These are phyloP conservation scores for Pachypanchax playfairii DNA, from an alignment of 2,113 vertebrate species.

Conservation along the genomic window DNA sequence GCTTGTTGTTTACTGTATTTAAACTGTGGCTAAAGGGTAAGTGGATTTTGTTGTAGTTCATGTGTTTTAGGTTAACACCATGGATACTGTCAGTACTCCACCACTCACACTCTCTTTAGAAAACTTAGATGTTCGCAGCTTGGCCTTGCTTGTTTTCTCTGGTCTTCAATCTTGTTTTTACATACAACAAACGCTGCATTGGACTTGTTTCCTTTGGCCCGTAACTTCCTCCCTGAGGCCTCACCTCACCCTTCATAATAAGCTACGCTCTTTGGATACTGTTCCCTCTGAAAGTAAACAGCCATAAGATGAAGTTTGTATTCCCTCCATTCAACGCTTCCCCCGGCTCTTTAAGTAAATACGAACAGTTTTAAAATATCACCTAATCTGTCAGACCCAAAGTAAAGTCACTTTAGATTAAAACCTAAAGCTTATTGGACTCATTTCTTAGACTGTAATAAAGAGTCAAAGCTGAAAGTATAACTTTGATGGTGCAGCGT, in stretches of 20 bases:
- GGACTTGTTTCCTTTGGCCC: slow-evolving; percentile 79
- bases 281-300: slow-evolving; percentile 63
- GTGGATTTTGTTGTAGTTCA: slow-evolving; percentile 59
- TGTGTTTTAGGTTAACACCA: slow-evolving; percentile 64
- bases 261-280: slow-evolving; percentile 69
- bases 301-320: slow-evolving; percentile 52
- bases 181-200: slow-evolving; percentile 79
- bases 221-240: slow-evolving; percentile 58
- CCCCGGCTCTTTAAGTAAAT: slow-evolving; percentile 54
- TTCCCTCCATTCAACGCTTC: slow-evolving; percentile 52
- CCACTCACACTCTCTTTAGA: slow-evolving; percentile 62
- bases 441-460: slow-evolving; percentile 18
- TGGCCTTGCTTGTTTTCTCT: slow-evolving; percentile 74
- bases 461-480: slow-evolving; percentile 9
- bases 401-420: slow-evolving; percentile 24
- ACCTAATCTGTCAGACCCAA: slow-evolving; percentile 55
- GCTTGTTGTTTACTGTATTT: slow-evolving; percentile 41
- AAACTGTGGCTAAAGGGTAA: slow-evolving; percentile 43
- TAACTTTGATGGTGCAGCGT: slow-evolving; percentile 40
- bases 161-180: slow-evolving; percentile 77
- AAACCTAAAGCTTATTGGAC: slow-evolving; percentile 28
- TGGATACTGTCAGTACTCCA: slow-evolving; percentile 43
- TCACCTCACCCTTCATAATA: slow-evolving; percentile 62
- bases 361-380: slow-evolving; percentile 63
- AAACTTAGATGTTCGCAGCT: slow-evolving; percentile 67